Evolutionary conservation across 1,140 invertebrate species (phyloP).

Genomic region (Meloidogyne chitwoodi): DNA sequence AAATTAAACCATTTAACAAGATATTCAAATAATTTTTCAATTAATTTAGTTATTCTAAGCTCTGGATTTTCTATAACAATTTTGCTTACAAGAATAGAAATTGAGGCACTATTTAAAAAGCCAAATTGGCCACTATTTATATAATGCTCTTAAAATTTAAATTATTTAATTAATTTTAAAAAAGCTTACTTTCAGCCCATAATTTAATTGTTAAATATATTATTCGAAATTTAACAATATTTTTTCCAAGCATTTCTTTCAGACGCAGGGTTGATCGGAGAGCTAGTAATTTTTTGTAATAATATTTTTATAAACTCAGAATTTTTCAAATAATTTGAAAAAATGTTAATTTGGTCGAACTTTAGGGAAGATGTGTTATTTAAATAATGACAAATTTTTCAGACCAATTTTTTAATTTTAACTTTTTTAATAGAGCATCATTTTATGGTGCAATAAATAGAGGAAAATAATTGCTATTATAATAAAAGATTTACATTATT

Average conservation of each 20-base stretch:
- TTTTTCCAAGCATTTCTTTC: background rate
- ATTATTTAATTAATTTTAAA: no score
- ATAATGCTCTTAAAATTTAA: background rate
- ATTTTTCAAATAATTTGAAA: no score
- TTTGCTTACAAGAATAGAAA: background rate
- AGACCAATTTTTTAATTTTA: no score
- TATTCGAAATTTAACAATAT: background rate
- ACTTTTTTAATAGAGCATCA: no score
- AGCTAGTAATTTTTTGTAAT: no score
- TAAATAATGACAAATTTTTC: no score
- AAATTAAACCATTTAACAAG: background rate
- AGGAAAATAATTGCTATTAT: no score
- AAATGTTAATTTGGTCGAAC: no score
- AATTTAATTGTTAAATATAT: background rate
- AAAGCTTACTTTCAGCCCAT: background rate
- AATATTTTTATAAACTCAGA: no score
- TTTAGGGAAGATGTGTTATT: no score
- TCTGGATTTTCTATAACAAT: background rate
- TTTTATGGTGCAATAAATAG: no score
- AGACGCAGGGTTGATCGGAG: background rate
- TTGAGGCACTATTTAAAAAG: background rate
- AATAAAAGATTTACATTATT: no score
- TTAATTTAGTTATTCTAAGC: background rate
- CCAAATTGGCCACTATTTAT: background rate
- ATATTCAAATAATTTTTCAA: background rate